Evolutionary conservation across 2,888 invertebrate genomes (phyloP).

Genomic region (Lochmaea crataegi): DNA sequence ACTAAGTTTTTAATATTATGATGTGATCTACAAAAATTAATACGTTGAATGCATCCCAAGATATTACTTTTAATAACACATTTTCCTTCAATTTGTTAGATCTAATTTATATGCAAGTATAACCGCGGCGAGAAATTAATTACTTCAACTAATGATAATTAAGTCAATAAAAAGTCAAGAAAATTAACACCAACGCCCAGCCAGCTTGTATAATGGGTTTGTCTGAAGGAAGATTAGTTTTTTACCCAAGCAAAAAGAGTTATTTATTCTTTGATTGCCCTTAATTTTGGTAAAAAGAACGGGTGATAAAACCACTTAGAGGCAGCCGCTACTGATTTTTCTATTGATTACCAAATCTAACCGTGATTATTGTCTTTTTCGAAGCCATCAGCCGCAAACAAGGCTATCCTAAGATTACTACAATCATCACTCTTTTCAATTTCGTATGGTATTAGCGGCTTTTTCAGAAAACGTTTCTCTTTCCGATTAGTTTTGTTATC

Average conservation of each 20-base stretch:
- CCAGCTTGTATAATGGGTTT: neutral
- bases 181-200: neutral
- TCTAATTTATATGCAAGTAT: neutral
- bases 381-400: constrained; percentile 39
- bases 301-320: constrained; percentile 34
- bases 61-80: too few relatives aligned
- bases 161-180: neutral
- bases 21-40: too few relatives aligned
- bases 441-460: constrained; percentile 33
- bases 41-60: too few relatives aligned
- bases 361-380: constrained; percentile 39
- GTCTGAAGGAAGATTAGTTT: constrained; percentile 3
- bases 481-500: constrained; percentile 29
- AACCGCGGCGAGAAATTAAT: neutral
- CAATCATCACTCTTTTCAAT: constrained; percentile 43
- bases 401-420: constrained; percentile 41
- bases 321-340: constrained; percentile 42
- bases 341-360: constrained; percentile 42
- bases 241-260: constrained; percentile 3
- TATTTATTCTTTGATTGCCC: constrained; percentile 14
- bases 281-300: constrained; percentile 11
- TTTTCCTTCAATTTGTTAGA: neutral
- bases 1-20: too few relatives aligned
- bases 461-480: constrained; percentile 29
- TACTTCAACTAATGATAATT: neutral